A percentile compares a stretch with the other conserved stretches of the same genome.
Evolutionary conservation across 2,113 vertebrate species (phyloP).

Genomic region (Ceuthmochares aereus): DNA sequence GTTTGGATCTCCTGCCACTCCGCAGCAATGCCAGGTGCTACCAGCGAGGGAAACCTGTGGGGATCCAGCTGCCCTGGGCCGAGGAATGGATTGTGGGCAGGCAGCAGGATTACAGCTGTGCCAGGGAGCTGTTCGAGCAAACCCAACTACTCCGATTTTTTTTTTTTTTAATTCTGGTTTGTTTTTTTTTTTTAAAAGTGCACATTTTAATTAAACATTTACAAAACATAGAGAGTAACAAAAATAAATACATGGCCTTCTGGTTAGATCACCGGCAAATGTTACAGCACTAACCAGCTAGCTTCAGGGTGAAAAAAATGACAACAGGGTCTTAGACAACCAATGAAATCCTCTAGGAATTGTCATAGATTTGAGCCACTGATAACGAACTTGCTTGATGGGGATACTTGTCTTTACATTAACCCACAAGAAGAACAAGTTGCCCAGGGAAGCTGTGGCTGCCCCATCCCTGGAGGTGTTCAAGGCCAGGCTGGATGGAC

Average conservation of each 20-base stretch:
- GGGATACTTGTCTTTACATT: conserved; percentile 11
- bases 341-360: conserved; percentile 3
- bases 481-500: no score
- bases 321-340: conserved; percentile 36
- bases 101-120: background rate
- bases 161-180: background rate
- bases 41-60: background rate
- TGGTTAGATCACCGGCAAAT: conserved; percentile 65
- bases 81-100: conserved; percentile 34
- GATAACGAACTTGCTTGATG: conserved; percentile 17
- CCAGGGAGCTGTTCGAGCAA: conserved; percentile 58
- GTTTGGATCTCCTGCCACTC: conserved; percentile 14
- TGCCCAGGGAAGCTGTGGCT: no score
- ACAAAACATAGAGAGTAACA: conserved; percentile 73
- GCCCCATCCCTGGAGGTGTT: no score
- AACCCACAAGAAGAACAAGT: conserved; percentile 35
- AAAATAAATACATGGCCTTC: conserved; percentile 79
- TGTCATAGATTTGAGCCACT: conserved; percentile 23
- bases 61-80: conserved; percentile 30
- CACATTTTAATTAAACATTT: conserved; percentile 75
- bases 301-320: conserved; percentile 50
- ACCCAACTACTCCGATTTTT: background rate
- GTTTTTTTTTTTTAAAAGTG: conserved; percentile 63
- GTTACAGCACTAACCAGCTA: conserved; percentile 56
- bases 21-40: conserved; percentile 37